Base-by-base conservation (phyloP, 1,140 invertebrate genomes). In the Neocloeon triangulifer region DNA sequence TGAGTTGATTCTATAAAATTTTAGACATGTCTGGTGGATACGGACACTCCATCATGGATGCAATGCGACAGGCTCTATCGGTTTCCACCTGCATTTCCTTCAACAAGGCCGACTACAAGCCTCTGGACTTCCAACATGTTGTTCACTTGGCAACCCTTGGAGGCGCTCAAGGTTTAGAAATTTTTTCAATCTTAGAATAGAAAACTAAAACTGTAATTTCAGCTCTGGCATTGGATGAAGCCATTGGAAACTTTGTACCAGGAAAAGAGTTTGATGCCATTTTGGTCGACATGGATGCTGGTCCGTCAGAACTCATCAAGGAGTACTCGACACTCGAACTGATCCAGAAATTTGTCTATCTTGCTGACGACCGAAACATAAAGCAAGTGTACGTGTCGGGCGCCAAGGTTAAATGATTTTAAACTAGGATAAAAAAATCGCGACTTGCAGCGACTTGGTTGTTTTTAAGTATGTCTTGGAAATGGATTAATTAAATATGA, bases 201-300 rank as follows among this genome's bases (percentile, higher is more conserved):
- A 31, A 32, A 30, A 30, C 30, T 23, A 35, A 27, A 39, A 19
- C 41, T 41, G 41, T 35, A 39, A 37, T 62, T 62, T n/a, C 47
- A 82, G 82, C 75, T 13, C 49, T 88, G 14, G 57, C 61, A 3
- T 43, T 88, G 30, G 69, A 72, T 10, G 46, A 77, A 23, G 52
- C 66, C 45, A 66, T 78, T 25, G 84, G 84, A 12, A 84, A 72
- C 50, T 80, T 91, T 45, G 50, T 62, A 43, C 45, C 66, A 4
- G 78, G 74, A 19, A 88, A 88, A 49, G 62, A 80, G 34, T 88
- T 91, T 46, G 84, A 89, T 58, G 82, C 80, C 4, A 48, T 91
- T 0, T 37, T 80, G 1, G 46, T 70, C 5, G 56, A 62, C 32
- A 45, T 59, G 12, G 34, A 39, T 2, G 34, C 37, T 15, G 25